Conservation (phyloP, 2,113 vertebrate genomes). For the Leucosticte australis region DNA sequence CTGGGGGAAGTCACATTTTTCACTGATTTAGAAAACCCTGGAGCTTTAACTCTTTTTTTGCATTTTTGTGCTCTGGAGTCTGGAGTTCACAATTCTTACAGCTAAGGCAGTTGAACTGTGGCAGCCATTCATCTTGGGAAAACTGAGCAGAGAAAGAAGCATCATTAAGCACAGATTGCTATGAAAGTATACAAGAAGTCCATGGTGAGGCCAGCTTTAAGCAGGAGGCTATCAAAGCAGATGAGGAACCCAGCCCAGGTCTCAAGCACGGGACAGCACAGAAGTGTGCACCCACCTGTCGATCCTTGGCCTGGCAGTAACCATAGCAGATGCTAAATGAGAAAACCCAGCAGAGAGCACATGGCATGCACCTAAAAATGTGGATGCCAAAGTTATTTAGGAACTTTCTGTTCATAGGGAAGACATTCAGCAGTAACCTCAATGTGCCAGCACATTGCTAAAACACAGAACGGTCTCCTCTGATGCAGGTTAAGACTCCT, state of each 20-base stretch:
- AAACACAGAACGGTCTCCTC: rapidly evolving
- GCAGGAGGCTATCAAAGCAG: rapidly evolving
- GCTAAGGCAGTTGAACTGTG: neutral
- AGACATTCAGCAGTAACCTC: rapidly evolving
- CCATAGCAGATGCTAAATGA: rapidly evolving
- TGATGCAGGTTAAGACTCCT: too few relatives aligned
- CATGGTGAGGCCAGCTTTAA: rapidly evolving
- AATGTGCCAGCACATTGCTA: rapidly evolving
- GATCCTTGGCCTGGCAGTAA: rapidly evolving
- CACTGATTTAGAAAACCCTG: neutral
- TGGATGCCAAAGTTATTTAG: rapidly evolving
- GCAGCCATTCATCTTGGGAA: neutral
- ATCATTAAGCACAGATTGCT: neutral
- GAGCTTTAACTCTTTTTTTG: neutral
- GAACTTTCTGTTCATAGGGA: rapidly evolving
- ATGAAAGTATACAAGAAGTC: neutral
- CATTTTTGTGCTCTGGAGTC: neutral
- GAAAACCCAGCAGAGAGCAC: rapidly evolving
- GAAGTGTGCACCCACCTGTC: rapidly evolving
- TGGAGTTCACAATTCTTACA: neutral
- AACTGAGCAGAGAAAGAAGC: rapidly evolving
- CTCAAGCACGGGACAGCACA: rapidly evolving
- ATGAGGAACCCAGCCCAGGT: neutral
- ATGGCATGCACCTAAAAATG: rapidly evolving
- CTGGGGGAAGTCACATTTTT: neutral